Conservation (phyloP, 2,113 vertebrate genomes). For the Carlito syrichta region DNA sequence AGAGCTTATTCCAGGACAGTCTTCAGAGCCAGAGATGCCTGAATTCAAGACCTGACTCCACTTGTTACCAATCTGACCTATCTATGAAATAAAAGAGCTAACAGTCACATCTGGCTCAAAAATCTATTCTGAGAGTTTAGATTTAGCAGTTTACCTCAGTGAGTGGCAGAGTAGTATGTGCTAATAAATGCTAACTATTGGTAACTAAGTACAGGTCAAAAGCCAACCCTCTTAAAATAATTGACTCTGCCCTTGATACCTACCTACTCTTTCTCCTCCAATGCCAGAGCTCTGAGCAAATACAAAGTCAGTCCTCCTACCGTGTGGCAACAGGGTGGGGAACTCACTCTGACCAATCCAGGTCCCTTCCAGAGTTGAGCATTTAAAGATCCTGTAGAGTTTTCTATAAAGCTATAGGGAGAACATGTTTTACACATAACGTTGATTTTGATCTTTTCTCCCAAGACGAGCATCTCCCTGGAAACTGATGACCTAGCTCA, state of each 20-base stretch:
- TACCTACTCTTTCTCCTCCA: background rate
- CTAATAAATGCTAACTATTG: background rate
- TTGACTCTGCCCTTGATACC: background rate
- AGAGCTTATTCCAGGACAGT: background rate
- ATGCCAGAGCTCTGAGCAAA: background rate
- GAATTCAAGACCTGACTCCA: background rate
- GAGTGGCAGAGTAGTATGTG: background rate
- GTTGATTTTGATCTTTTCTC: background rate
- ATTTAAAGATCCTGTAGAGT: background rate
- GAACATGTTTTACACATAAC: background rate
- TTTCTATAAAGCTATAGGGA: background rate
- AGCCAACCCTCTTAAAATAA: background rate
- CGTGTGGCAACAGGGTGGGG: fast-evolving
- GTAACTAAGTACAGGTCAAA: background rate
- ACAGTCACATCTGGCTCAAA: background rate
- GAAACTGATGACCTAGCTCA: background rate
- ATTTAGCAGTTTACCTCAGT: background rate
- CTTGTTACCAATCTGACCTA: background rate
- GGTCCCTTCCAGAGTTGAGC: background rate
- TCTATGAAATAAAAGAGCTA: background rate
- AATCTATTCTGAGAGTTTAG: background rate
- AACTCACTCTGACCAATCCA: background rate
- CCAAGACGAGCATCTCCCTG: background rate
- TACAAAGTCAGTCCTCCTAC: background rate
- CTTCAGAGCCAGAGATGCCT: background rate